Evolutionary conservation across 2,113 vertebrate genomes (phyloP).

Genomic region (Myrmophylax atrothorax): DNA sequence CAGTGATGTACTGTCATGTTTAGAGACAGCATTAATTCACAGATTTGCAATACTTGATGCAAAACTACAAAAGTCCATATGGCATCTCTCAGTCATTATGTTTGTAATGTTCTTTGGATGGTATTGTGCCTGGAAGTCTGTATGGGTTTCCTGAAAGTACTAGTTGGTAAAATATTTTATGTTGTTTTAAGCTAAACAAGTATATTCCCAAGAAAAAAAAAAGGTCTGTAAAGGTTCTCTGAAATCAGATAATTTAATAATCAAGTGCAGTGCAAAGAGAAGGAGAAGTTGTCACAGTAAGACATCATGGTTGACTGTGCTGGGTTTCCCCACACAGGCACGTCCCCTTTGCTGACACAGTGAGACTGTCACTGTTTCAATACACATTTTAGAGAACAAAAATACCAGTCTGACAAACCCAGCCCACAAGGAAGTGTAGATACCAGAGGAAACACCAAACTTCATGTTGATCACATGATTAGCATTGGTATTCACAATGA

Average conservation of each 20-base stretch:
- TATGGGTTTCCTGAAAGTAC: background rate
- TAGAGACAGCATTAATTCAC: background rate
- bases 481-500: background rate
- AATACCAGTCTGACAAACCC: background rate
- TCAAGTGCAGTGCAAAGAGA: background rate
- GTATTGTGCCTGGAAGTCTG: background rate
- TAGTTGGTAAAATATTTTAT: background rate
- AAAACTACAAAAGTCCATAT: background rate
- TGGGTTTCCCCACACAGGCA: background rate
- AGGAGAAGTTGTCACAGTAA: background rate
- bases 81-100: background rate
- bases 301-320: background rate
- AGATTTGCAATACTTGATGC: background rate
- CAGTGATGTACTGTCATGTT: accelerated
- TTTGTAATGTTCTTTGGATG: background rate
- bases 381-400: background rate
- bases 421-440: background rate
- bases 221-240: background rate
- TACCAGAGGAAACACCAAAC: background rate
- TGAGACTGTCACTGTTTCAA: background rate
- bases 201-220: background rate
- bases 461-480: background rate
- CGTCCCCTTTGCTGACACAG: background rate
- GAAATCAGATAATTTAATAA: background rate
- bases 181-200: background rate